Evolutionary conservation across 2,888 invertebrate genomes (phyloP), one percentile per base, ranked within the genome.

Genomic region (Sicus ferrugineus): DNA sequence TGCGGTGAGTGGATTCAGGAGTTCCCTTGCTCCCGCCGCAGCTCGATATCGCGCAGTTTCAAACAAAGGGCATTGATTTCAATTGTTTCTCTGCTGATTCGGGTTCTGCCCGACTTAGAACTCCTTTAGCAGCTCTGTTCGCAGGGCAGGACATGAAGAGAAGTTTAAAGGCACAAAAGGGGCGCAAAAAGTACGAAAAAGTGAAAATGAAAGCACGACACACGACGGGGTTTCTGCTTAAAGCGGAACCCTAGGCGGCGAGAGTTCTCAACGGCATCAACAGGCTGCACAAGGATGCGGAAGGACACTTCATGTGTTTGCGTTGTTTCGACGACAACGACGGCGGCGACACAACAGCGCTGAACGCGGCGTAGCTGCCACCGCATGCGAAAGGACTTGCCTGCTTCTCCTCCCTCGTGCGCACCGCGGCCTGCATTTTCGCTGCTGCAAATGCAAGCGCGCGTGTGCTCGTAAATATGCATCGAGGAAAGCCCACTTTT

Each of bases 11-110:
- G 34, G 34, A 38, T 38, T 23, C n/a, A 61, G 9, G 63, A 30
- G n/a, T 3, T 16, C 26, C 14, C 5, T 4, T n/a, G 14, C 42
- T 7, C 42, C 42, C 42, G 16, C 3, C 42, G 4, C 42, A 42
- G 7, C 42, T 1, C 14, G 4, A 42, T 42, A 34, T 54, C 42
- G 21, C 42, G 52, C 23, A 54, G 26, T 31, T 75, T 79, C 75
- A 80, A 80, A 79, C 79, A 79, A 79, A 77, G 76, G 74, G 75
- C 74, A 74, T 73, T 75, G 77, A 78, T 79, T 80, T 79, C 79
- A 80, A 79, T 80, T 80, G 79, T 79, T 77, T 42, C 56, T 59
- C 48, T 56, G 54, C 42, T 38, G 59, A 61, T 59, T 67, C 61
- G 61, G 59, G 56, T 66, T 42, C 38, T 28, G 58, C 59, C 31